Conservation (phyloP, 2,113 vertebrate genomes). For the Hemichromis elongatus region DNA sequence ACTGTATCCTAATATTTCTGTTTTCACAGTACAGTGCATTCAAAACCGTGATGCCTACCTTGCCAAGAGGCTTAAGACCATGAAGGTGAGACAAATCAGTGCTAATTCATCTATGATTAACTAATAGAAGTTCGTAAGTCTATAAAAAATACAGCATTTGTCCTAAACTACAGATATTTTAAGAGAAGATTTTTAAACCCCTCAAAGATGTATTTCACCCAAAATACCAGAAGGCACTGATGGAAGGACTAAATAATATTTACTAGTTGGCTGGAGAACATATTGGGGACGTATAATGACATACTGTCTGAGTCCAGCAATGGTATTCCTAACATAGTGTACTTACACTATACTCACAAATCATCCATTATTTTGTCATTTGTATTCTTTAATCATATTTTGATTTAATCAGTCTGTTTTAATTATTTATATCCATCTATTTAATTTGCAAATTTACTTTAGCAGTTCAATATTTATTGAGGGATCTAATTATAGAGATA, state of each 20-base stretch:
- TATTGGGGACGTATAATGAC: background rate
- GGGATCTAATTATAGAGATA: no score
- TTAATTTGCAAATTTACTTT: background rate
- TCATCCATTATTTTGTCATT: background rate
- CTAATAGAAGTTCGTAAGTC: background rate
- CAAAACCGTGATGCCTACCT: slow-evolving; percentile 50
- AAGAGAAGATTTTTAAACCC: background rate
- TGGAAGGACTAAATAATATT: background rate
- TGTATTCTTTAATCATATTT: background rate
- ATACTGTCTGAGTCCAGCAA: background rate
- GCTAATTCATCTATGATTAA: background rate
- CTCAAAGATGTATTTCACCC: background rate
- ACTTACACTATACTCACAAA: background rate
- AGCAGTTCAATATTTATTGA: background rate
- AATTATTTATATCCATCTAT: background rate
- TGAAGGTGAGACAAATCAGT: slow-evolving; percentile 47
- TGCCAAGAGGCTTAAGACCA: slow-evolving; percentile 50
- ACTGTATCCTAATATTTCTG: background rate
- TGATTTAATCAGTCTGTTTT: background rate
- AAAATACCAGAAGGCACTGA: background rate
- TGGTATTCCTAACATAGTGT: background rate
- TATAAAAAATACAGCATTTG: background rate
- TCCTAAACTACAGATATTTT: background rate
- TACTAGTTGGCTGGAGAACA: background rate
- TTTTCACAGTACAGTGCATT: slow-evolving; percentile 56